Evolutionary conservation across 2,113 vertebrate genomes (phyloP).

Genomic region (Otus sunia): DNA sequence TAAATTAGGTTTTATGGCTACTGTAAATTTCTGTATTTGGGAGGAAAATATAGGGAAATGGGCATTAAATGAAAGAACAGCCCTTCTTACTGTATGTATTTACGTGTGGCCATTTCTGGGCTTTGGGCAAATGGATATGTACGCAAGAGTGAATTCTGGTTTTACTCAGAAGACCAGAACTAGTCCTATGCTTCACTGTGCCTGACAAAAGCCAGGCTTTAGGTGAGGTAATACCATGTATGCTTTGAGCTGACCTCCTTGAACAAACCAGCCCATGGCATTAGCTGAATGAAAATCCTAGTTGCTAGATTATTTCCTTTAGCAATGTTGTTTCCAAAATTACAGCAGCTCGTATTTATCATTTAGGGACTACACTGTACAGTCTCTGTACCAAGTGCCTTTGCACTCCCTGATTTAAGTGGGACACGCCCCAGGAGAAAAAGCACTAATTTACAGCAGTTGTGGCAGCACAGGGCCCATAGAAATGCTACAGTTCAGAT

Average conservation of each 20-base stretch:
- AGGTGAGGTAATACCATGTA: not conserved
- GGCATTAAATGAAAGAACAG: not conserved
- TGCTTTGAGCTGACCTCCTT: not conserved
- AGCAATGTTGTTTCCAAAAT: constrained; percentile 7
- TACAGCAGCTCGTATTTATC: not conserved
- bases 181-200: not conserved
- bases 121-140: constrained; percentile 11
- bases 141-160: not conserved
- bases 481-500: not conserved
- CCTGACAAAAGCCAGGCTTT: not conserved
- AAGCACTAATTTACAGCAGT: constrained; percentile 33
- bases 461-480: not conserved
- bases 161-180: not conserved
- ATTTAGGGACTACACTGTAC: not conserved
- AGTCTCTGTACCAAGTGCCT: not conserved
- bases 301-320: not conserved
- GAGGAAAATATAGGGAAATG: not conserved
- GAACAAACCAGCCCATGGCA: not conserved
- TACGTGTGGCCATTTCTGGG: not conserved
- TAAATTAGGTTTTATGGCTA: not conserved
- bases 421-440: constrained; percentile 22
- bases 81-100: not conserved
- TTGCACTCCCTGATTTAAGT: not conserved
- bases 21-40: not conserved
- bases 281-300: constrained; percentile 12